A percentile compares a stretch with the other conserved stretches of the same genome.
Conservation (phyloP, 1,140 invertebrate species). For the Oryctes rhinoceros region DNA sequence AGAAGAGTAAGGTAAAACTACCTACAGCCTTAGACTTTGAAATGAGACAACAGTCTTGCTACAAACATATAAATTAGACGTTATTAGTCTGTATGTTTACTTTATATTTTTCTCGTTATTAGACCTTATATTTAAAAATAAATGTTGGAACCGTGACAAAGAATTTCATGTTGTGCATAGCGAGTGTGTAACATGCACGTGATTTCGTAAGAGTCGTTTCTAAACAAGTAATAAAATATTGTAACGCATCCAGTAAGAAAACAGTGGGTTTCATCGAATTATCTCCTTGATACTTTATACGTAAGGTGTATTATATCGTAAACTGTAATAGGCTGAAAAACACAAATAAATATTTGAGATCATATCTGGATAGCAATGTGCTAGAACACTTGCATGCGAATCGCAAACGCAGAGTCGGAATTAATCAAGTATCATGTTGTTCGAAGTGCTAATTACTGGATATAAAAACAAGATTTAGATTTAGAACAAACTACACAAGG, state of each 20-base stretch:
- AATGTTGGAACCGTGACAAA: neutral
- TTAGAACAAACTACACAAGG: no score
- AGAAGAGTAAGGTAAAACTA: neutral
- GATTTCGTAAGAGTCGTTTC: neutral
- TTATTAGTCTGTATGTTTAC: neutral
- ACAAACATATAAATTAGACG: neutral
- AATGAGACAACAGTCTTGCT: neutral
- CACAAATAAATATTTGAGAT: slow-evolving; percentile 30
- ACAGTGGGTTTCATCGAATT: neutral
- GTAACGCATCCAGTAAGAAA: neutral
- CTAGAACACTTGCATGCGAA: neutral
- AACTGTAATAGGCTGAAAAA: slow-evolving; percentile 2
- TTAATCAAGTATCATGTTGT: no score
- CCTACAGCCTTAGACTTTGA: neutral
- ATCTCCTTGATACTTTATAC: neutral
- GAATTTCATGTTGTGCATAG: neutral
- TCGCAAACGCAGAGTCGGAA: neutral
- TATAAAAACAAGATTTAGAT: no score
- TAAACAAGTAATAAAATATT: neutral
- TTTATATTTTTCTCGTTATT: neutral
- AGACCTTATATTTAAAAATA: neutral
- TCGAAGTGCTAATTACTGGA: no score
- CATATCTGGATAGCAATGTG: neutral
- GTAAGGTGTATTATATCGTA: neutral
- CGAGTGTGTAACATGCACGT: neutral